Conservation (phyloP, 2,888 invertebrate species). For the Hipparchia semele region DNA sequence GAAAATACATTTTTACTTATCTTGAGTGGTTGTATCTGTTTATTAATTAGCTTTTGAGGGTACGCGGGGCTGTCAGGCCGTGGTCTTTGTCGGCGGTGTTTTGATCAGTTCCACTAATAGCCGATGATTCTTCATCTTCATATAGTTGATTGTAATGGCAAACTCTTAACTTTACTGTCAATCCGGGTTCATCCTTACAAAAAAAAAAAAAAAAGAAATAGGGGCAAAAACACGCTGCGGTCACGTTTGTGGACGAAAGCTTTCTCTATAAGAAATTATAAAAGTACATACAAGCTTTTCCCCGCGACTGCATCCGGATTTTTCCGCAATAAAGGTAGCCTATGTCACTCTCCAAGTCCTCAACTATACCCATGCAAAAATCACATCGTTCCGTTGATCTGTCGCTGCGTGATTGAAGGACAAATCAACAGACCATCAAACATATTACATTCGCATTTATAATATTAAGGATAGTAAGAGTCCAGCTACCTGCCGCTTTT, state of each 20-base stretch:
- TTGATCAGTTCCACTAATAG: constrained; percentile 60
- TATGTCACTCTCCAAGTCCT: too few species aligned
- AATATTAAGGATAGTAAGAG: too few species aligned
- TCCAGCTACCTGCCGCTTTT: too few species aligned
- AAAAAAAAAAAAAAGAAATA: neutral
- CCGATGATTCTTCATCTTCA: constrained; percentile 67
- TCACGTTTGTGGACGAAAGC: neutral
- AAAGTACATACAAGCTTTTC: too few species aligned
- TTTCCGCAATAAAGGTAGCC: too few species aligned
- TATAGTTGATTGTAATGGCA: constrained; percentile 29
- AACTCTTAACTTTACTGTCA: constrained; percentile 30
- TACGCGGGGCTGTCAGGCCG: constrained; percentile 78
- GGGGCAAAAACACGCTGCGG: neutral
- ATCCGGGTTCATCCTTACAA: constrained; percentile 3
- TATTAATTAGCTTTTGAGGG: constrained; percentile 79
- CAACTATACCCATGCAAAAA: too few species aligned
- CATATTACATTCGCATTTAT: too few species aligned
- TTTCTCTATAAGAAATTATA: neutral
- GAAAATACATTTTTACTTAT: constrained; percentile 81
- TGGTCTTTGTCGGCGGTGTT: constrained; percentile 75
- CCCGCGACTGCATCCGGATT: too few species aligned
- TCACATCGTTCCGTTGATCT: too few species aligned
- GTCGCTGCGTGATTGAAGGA: too few species aligned
- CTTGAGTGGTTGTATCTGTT: constrained; percentile 83
- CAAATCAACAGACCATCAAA: too few species aligned